A percentile compares a stretch with the other conserved stretches of the same genome.
These are phyloP conservation scores for Diadophis punctatus DNA, from an alignment of 2,113 vertebrate species.

Conservation along the genomic window DNA sequence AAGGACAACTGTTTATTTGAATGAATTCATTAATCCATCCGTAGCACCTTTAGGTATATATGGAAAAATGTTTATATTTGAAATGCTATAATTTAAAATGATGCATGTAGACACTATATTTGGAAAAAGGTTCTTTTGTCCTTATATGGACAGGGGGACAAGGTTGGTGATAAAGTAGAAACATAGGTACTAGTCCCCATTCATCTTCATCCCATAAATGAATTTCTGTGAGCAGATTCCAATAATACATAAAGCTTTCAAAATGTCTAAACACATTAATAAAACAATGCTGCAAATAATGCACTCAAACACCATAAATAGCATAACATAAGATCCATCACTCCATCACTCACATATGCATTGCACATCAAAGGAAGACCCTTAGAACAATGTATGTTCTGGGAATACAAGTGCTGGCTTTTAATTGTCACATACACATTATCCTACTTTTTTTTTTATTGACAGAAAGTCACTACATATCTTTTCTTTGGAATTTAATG, in stretches of 20 bases:
- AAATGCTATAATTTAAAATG: not conserved
- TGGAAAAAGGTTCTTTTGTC: not conserved
- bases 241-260: not conserved
- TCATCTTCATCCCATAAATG: not conserved
- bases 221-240: not conserved
- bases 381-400: not conserved
- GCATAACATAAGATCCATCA: not conserved
- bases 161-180: not conserved
- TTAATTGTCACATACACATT: slow-evolving; percentile 29
- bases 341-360: not conserved
- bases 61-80: not conserved
- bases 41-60: not conserved
- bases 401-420: not conserved
- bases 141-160: not conserved
- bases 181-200: not conserved
- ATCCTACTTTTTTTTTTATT: slow-evolving; percentile 21
- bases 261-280: not conserved
- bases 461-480: slow-evolving; percentile 9
- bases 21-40: not conserved
- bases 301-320: not conserved
- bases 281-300: not conserved
- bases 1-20: not conserved
- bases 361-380: not conserved
- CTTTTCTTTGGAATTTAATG: slow-evolving; percentile 11
- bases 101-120: not conserved